Evolutionary conservation across 2,113 vertebrate species (phyloP), one percentile per base, ranked within the genome.

Genomic region (Ranitomeya variabilis): DNA sequence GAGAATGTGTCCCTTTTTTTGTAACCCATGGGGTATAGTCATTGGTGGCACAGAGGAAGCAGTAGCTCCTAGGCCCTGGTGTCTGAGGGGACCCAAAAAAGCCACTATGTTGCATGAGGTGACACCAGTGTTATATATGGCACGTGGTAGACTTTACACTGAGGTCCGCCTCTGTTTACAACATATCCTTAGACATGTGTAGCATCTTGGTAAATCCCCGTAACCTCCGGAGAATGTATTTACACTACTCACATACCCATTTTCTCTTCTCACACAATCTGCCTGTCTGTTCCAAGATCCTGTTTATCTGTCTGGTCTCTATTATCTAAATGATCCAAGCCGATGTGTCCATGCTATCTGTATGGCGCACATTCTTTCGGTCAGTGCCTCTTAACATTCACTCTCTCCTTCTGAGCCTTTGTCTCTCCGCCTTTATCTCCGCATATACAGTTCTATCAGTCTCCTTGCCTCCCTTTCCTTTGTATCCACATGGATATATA

Each of bases 251-350:
- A 77, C 21, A 83, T 57, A 60, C 80, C 37, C 64, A 18, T 71
- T 14, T n/a, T 71, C 82, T 66, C 80, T 66, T 59, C 78, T 87
- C 86, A 54, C 57, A 55, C 69, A 77, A n/a, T 26, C 80, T 83
- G 67, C 57, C 69, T 83, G 80, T 83, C 80, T 83, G 69, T 77
- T 88, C 60, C 71, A 83, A 88, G 80, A 83, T 88, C 80, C 87
- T 87, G 86, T 87, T 80, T 87, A 87, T 81, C 78, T 73, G 62
- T 87, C 86, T 77, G 71, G 87, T 77, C 76, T 83, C 59, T 83
- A 78, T 88, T 88, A 88, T 88, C 80, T 66, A 74, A 76, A 78
- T 83, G 74, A 37, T 83, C 69, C 80, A 54, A 77, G 76, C 45
- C 13, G 64, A 64, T 77, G 21, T 83, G 80, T 66, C 74, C 57